These are phyloP conservation scores for Andricus grossulariae DNA, from an alignment of 1,140 invertebrate genomes.

Conservation along the genomic window DNA sequence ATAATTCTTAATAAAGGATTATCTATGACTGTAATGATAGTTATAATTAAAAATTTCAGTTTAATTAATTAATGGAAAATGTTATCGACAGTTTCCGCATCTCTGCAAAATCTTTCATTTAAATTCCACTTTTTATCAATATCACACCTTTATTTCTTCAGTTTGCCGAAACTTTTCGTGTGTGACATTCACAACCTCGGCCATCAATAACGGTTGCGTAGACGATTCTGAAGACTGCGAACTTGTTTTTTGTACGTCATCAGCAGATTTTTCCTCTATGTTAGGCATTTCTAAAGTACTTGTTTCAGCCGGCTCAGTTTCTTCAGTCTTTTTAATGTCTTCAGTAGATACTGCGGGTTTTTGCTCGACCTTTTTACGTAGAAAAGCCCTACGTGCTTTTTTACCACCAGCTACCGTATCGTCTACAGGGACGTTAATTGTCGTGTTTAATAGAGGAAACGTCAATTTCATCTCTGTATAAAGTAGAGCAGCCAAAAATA, in stretches of 20 bases:
- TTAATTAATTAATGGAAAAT: too few species aligned
- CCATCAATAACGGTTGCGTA: conserved; percentile 86
- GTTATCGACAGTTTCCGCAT: too few species aligned
- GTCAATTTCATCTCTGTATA: conserved; percentile 76
- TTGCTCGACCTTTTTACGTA: conserved; percentile 58
- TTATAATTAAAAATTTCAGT: too few species aligned
- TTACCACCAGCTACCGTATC: conserved; percentile 60
- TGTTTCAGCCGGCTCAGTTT: conserved; percentile 34
- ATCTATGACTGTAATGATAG: background rate
- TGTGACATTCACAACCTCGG: conserved; percentile 94
- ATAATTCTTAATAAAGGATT: conserved; percentile 33
- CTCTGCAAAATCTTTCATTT: too few species aligned
- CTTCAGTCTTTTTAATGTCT: conserved; percentile 48
- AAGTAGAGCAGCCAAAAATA: conserved; percentile 47
- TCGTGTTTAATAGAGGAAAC: conserved; percentile 82
- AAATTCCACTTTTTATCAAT: too few species aligned
- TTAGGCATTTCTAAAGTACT: conserved; percentile 41
- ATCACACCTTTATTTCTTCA: conserved; percentile 92
- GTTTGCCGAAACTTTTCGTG: conserved; percentile 93
- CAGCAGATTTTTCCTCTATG: conserved; percentile 77
- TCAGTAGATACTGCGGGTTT: conserved; percentile 41
- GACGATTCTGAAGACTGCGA: conserved; percentile 51
- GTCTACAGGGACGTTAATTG: conserved; percentile 79
- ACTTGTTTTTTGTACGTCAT: conserved; percentile 65
- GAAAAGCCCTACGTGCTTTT: conserved; percentile 58